phyloP scores from a whole-genome alignment of 2,888 invertebrate genomes.

The Hermaeophaga mercurialis region DNA sequence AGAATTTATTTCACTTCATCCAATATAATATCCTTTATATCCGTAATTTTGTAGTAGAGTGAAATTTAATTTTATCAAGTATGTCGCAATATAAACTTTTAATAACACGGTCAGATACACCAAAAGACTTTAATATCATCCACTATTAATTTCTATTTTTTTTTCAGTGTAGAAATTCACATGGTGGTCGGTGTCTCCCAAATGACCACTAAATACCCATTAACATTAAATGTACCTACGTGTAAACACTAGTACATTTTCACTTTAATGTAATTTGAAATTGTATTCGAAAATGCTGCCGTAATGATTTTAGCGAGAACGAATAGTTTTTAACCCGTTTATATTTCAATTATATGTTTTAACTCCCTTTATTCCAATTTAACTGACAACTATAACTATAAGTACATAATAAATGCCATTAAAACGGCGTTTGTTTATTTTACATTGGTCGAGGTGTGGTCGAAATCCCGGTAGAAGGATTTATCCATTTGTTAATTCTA shows the following conservation, averaged over 20 bases:
- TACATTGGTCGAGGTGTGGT: slow-evolving; percentile 13
- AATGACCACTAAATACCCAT: background rate
- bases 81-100: no score
- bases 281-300: background rate
- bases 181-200: no score
- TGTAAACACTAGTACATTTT: slow-evolving; percentile 1
- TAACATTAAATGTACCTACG: background rate
- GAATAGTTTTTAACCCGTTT: slow-evolving; percentile 19
- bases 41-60: no score
- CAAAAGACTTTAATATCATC: no score
- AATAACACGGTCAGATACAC: no score
- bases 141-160: no score
- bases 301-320: slow-evolving; percentile 14
- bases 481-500: slow-evolving; percentile 17
- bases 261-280: background rate
- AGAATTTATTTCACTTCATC: no score
- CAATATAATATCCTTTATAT: no score
- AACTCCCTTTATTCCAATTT: slow-evolving; percentile 24
- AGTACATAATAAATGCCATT: slow-evolving; percentile 21
- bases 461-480: slow-evolving; percentile 18
- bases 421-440: slow-evolving; percentile 21
- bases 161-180: no score
- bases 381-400: slow-evolving; percentile 23
- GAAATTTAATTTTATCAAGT: no score
- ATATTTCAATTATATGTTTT: slow-evolving; percentile 22